Evolutionary conservation across 2,888 invertebrate species (phyloP).

Genomic region (Trichogramma evanescens): DNA sequence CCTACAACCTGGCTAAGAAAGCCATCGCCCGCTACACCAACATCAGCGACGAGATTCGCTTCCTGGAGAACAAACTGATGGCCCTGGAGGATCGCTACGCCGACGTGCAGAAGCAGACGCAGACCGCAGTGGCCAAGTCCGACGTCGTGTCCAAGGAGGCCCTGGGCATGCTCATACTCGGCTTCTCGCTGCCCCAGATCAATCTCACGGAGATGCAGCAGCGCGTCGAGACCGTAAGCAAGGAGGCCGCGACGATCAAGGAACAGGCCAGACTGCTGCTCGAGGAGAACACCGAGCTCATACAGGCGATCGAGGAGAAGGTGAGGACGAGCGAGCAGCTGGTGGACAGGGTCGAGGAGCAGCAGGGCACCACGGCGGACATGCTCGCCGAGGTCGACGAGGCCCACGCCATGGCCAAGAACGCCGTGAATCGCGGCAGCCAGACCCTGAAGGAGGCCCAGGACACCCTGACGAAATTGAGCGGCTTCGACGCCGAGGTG

Average conservation of each 20-base stretch:
- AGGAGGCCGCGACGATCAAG: conserved; percentile 53
- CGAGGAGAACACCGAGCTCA: conserved; percentile 52
- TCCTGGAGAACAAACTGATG: conserved; percentile 45
- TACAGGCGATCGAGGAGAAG: conserved; percentile 61
- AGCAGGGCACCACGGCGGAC: conserved; percentile 74
- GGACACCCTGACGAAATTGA: conserved; percentile 68
- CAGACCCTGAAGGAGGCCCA: conserved; percentile 72
- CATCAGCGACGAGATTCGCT: conserved; percentile 49
- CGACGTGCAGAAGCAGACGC: conserved; percentile 63
- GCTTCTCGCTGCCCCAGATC: conserved; percentile 69
- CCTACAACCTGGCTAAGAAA: conserved; percentile 73
- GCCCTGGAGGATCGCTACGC: conserved; percentile 65
- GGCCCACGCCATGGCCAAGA: conserved; percentile 67
- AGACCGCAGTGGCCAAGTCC: conserved; percentile 68
- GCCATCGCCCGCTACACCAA: conserved; percentile 69
- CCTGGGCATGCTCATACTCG: conserved; percentile 69
- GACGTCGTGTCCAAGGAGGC: conserved; percentile 75
- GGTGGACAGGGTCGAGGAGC: conserved; percentile 57
- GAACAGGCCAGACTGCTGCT: conserved; percentile 57
- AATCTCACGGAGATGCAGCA: conserved; percentile 64
- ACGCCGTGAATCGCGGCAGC: conserved; percentile 80
- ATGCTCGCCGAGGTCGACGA: conserved; percentile 72
- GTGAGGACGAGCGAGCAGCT: conserved; percentile 61
- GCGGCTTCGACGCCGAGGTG: conserved; percentile 84
- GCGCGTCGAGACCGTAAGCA: conserved; percentile 62